Base-by-base conservation (phyloP, 2,888 invertebrate genomes). In the Andrena hattorfiana region DNA sequence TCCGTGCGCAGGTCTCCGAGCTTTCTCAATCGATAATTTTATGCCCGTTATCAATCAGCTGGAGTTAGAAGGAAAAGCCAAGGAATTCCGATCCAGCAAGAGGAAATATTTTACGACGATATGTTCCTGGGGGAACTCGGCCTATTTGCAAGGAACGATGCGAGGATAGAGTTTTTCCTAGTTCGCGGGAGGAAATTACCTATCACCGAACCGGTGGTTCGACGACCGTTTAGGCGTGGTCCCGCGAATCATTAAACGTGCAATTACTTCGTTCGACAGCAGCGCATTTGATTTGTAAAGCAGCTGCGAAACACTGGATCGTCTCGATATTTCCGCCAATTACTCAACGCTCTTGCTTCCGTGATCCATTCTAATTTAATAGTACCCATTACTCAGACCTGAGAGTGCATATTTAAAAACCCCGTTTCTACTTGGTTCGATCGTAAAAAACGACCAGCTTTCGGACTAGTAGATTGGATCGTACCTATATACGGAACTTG, bases 1-100 rank as follows among this genome's bases (percentile, higher is more conserved):
- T 42, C 51, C 20, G 67, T 62, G 78, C 68, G 74, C 68, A 75
- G 62, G 67, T 56, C 63, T 35, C 30, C n/a, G 26, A 62, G 73
- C 35, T 63, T 56, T 68, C 51, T 67, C 70, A 30, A 80, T 70
- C 79, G 69, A 79, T 79, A 74, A 75, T 75, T 63, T 69, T 76
- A 70, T 66, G 42, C 32, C 51, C 42, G 70, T 70, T 76, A 76
- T 80, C 70, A 67, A 71, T 76, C 69, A 59, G 59, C 13, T 63
- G 49, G 63, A 13, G 32, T 68, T 16, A 13, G 32, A 32, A 20
- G n/a, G 68, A n/a, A 26, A 67, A 71, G 54, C 48, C 59, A 20
- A 42, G 23, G 35, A 26, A 42, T 32, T n/a, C 30, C n/a, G 66
- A 73, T 64, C 42, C 73, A 28, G 28, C 7, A 54, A 13, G 35